These are phyloP conservation scores for Ormia ochracea DNA, from an alignment of 2,888 invertebrate species.

Conservation along the genomic window DNA sequence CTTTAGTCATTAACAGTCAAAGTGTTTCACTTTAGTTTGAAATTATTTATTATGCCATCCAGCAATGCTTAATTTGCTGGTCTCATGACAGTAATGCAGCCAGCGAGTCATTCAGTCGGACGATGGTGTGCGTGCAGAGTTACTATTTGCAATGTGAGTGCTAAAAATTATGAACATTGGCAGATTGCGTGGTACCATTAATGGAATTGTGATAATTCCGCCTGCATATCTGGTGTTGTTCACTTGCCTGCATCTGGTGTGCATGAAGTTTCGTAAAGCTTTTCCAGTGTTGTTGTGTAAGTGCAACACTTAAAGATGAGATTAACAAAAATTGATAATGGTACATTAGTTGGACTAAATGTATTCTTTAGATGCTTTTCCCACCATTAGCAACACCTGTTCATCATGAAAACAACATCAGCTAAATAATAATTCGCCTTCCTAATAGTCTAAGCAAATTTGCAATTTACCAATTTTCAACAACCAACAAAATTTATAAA, in stretches of 20 bases:
- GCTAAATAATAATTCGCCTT: conserved; percentile 5
- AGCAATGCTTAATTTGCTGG: neutral
- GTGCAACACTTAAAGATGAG: conserved; percentile 22
- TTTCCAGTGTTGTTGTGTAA: neutral
- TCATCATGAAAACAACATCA: conserved; percentile 24
- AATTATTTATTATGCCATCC: conserved; percentile 32
- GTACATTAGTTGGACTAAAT: conserved; percentile 51
- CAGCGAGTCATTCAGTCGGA: neutral
- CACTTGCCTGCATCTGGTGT: neutral
- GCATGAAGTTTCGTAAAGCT: neutral
- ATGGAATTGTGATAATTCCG: conserved; percentile 61
- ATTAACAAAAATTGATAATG: conserved; percentile 53
- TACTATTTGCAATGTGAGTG: conserved; percentile 61
- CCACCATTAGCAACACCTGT: conserved; percentile 62
- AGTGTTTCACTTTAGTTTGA: conserved; percentile 53
- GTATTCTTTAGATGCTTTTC: conserved; percentile 60
- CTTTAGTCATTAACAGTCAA: conserved; percentile 46
- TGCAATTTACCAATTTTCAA: conserved; percentile 55
- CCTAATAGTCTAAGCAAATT: conserved; percentile 34
- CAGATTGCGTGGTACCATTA: conserved; percentile 62
- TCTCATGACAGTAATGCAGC: conserved; percentile 8
- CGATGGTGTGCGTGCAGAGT: conserved; percentile 54
- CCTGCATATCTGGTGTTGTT: conserved; percentile 51
- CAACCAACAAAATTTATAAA: conserved; percentile 51
- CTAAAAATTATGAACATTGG: conserved; percentile 61